Conservation (phyloP, 2,113 vertebrate genomes). For the Ctenomys sociabilis region DNA sequence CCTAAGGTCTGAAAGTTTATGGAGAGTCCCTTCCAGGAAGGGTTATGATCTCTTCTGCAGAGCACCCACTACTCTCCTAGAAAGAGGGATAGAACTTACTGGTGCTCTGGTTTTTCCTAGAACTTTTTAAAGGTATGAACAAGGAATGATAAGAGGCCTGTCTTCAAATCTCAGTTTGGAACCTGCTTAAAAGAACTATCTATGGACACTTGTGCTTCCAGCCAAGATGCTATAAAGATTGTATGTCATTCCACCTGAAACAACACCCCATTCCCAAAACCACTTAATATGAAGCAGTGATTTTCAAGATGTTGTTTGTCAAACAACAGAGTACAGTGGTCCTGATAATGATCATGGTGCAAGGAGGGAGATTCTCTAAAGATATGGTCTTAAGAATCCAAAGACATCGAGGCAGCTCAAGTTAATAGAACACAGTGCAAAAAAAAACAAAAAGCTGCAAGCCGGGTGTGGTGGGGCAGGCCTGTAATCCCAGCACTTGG, state of each 20-base stretch:
- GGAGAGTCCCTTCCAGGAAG: neutral
- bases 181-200: neutral
- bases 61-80: neutral
- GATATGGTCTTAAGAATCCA: neutral
- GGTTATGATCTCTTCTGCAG: neutral
- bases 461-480: no score
- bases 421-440: neutral
- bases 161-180: slow-evolving; percentile 14
- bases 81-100: neutral
- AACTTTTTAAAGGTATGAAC: neutral
- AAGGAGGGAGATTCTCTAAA: neutral
- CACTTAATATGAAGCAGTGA: neutral
- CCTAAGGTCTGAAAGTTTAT: neutral
- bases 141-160: neutral
- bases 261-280: neutral
- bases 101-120: neutral
- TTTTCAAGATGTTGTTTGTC: neutral
- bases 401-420: neutral
- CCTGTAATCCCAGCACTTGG: no score
- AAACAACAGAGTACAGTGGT: neutral
- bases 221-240: neutral
- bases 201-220: neutral
- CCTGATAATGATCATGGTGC: neutral
- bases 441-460: neutral
- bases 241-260: neutral